phyloP scores from a whole-genome alignment of 2,113 vertebrate genomes.

The Atractosteus spatula region DNA sequence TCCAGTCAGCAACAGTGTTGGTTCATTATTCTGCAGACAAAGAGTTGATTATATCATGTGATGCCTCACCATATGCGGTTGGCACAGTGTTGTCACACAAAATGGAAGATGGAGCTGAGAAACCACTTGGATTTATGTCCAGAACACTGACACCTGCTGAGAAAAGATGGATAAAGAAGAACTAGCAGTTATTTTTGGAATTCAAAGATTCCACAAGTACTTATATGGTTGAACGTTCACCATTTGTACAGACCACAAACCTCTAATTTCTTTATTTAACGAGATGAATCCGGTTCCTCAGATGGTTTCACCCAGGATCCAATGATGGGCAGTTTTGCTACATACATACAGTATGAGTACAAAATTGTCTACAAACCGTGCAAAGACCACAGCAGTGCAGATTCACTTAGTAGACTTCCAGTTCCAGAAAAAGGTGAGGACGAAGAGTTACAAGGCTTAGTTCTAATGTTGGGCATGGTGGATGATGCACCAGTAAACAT shows the following conservation, averaged over 20 bases:
- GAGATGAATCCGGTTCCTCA: conserved; percentile 14
- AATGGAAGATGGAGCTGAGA: conserved; percentile 10
- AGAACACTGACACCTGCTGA: conserved; percentile 4
- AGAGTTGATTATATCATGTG: conserved; percentile 17
- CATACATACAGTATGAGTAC: not conserved
- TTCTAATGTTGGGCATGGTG: not conserved
- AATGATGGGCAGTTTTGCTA: not conserved
- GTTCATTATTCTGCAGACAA: conserved; percentile 14
- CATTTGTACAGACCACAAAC: conserved; percentile 27
- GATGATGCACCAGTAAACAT: not conserved
- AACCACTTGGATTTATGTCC: not conserved
- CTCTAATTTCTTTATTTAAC: conserved; percentile 12
- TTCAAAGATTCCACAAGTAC: conserved; percentile 27
- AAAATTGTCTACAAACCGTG: not conserved
- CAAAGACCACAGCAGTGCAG: not conserved
- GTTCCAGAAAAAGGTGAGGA: not conserved
- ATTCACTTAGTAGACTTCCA: not conserved
- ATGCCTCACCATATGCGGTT: conserved; percentile 16
- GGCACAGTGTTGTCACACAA: conserved; percentile 16
- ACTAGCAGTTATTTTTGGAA: conserved; percentile 14
- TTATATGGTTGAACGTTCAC: conserved; percentile 18
- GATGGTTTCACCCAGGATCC: not conserved
- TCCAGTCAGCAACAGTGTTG: conserved; percentile 10
- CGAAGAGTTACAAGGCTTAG: not conserved
- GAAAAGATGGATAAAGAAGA: not conserved